Base-by-base conservation (phyloP, 1,140 invertebrate genomes). In the Cyclargus thomasi region DNA sequence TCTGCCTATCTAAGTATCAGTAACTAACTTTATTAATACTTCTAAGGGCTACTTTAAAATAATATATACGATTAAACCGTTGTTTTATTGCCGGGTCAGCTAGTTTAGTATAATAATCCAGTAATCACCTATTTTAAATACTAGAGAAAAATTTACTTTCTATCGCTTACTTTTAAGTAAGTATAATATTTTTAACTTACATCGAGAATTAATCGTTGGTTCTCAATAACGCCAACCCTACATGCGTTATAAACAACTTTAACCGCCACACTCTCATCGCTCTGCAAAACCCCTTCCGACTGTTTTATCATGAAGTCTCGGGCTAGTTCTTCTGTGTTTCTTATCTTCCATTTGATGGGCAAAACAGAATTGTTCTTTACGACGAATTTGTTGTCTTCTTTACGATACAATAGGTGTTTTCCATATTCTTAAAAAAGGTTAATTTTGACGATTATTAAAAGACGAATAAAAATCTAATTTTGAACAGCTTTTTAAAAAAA, bases 291-390 rank as follows among this genome's bases (percentile, higher is more conserved):
- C 1, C 86, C 86, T 2, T 77, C 77, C 3, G 80, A 79, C 22
- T 80, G 70, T 8, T 81, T 67, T 70, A 90, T 88, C 70, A 88
- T 87, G 67, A 89, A 90, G 68, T 90, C 82, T 67, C 87, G 77
- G 4, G 77, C 62, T 67, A 89, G 87, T n/a, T 89, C 85, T 18
- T 74, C 62, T 20, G 81, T 65, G 70, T 88, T 90, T 23, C 81
- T 76, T 68, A 90, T 82, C 75, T 84, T 82, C 86, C 86, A 90
- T 78, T 82, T 84, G 64, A 90, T 75, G 8, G 88, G 79, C 62
- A 90, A 71, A 66, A 90, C 83, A 8, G 88, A 90, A 70, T 89
- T 85, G 68, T 90, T 90, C 69, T 87, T 90, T n/a, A 90, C 81
- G 36, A 90, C 88, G 69, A 90, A 84, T 68, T 86, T 79, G 62